These are phyloP conservation scores for Pyrochroa serraticornis DNA, from an alignment of 2,888 invertebrate species.

Conservation along the genomic window DNA sequence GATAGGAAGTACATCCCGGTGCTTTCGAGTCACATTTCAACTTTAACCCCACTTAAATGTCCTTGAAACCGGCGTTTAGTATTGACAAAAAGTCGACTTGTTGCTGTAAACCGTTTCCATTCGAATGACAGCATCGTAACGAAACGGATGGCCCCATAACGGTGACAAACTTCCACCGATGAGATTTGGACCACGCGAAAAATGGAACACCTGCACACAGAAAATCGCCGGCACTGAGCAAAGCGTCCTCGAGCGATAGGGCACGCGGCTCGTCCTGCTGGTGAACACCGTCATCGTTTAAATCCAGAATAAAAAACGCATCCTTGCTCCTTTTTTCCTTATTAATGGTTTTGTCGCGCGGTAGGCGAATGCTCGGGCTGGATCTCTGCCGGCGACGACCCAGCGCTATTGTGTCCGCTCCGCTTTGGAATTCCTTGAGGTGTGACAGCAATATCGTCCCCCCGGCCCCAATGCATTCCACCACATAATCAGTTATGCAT, in stretches of 20 bases:
- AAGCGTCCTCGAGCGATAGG: background rate
- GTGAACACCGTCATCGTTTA: conserved; percentile 5
- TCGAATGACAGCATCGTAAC: background rate
- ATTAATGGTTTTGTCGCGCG: conserved; percentile 33
- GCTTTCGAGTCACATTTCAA: too few species aligned
- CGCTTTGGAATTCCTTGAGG: conserved; percentile 39
- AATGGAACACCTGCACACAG: conserved; percentile 4
- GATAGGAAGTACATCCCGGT: too few species aligned
- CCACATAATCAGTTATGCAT: conserved; percentile 58
- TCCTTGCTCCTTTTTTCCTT: conserved; percentile 10
- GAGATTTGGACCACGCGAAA: background rate
- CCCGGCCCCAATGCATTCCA: conserved; percentile 47
- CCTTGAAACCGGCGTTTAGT: too few species aligned
- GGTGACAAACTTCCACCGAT: conserved; percentile 5
- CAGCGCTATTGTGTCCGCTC: conserved; percentile 35
- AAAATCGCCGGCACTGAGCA: background rate
- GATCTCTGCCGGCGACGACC: conserved; percentile 23
- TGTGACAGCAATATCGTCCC: conserved; percentile 33
- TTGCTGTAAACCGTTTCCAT: too few species aligned
- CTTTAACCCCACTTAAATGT: too few species aligned
- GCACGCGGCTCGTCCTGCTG: background rate
- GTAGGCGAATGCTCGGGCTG: conserved; percentile 31
- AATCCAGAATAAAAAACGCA: conserved; percentile 18
- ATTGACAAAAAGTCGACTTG: too few species aligned
- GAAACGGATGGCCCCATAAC: background rate